Conservation (phyloP, 2,113 vertebrate species). For the Albula goreensis region DNA sequence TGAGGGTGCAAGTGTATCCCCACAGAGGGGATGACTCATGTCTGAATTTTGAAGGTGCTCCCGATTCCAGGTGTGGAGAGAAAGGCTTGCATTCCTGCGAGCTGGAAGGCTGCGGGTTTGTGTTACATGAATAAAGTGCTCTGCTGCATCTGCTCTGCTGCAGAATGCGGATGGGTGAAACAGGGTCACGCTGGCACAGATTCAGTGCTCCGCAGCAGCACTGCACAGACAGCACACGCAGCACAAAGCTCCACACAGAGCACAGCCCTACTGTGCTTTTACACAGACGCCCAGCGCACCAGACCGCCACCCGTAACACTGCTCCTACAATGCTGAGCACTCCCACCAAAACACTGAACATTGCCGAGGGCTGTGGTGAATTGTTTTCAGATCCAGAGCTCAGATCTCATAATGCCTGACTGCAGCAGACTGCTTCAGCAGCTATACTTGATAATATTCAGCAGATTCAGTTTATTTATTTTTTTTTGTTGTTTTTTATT, state of each 20-base stretch:
- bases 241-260: not conserved
- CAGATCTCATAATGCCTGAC: not conserved
- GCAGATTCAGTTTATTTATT: not conserved
- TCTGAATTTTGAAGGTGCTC: not conserved
- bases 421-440: not conserved
- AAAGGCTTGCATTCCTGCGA: not conserved
- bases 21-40: not conserved
- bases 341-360: not conserved
- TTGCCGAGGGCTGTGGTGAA: not conserved
- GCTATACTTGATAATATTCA: not conserved
- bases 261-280: not conserved
- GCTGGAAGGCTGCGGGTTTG: conserved; percentile 44
- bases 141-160: conserved; percentile 39
- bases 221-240: not conserved
- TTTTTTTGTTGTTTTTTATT: too few relatives aligned
- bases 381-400: not conserved
- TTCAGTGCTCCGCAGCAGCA: conserved; percentile 30
- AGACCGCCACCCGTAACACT: not conserved
- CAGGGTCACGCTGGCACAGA: conserved; percentile 41
- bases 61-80: conserved; percentile 3
- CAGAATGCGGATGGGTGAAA: conserved; percentile 42
- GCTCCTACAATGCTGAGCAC: not conserved
- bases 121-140: conserved; percentile 64
- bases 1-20: not conserved
- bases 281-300: not conserved